phyloP scores from a whole-genome alignment of 2,113 vertebrate genomes.

The Axis porcinus region DNA sequence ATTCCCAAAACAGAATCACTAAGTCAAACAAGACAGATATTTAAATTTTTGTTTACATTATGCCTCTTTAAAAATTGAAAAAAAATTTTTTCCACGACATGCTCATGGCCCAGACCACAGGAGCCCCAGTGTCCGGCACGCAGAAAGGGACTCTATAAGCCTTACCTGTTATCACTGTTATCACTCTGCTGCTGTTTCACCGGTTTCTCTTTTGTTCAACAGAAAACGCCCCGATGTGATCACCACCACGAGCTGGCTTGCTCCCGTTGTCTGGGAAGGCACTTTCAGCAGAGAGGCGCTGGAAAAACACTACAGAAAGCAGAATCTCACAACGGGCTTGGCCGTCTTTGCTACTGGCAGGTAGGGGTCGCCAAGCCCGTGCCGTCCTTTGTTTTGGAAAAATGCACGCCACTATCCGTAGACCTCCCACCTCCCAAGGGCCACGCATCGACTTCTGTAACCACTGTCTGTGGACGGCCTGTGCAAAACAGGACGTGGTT shows the following conservation, averaged over 20 bases:
- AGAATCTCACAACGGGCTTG: constrained; percentile 52
- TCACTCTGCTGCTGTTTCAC: neutral
- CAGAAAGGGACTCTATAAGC: fast-evolving
- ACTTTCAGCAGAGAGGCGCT: constrained; percentile 34
- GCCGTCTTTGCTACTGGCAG: constrained; percentile 27
- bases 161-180: fast-evolving
- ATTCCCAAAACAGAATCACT: neutral
- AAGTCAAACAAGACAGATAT: neutral
- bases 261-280: constrained; percentile 70
- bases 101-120: neutral
- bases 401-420: fast-evolving
- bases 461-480: fast-evolving
- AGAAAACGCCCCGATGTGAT: constrained; percentile 13
- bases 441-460: fast-evolving
- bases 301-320: neutral
- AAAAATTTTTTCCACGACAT: neutral
- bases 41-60: neutral
- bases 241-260: constrained; percentile 17
- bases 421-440: neutral
- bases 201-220: fast-evolving
- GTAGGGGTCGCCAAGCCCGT: neutral
- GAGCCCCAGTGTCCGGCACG: fast-evolving
- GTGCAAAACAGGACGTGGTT: fast-evolving
- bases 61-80: neutral
- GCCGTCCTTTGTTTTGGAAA: neutral